A percentile compares a stretch with the other conserved stretches of the same genome.
phyloP scores from a whole-genome alignment of 2,113 vertebrate species.

The Fregata magnificens region DNA sequence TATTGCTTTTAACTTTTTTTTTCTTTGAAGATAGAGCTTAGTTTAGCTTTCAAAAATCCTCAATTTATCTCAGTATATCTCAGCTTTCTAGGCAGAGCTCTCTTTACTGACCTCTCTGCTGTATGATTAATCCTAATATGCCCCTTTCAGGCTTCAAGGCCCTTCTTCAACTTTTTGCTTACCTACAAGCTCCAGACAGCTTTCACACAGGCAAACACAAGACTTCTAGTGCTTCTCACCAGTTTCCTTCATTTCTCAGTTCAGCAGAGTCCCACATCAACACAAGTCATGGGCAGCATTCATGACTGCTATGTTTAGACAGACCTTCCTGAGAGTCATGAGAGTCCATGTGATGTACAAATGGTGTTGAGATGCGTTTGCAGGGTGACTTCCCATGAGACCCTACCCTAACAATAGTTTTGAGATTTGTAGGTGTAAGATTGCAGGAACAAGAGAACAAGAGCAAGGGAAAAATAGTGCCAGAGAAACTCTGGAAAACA shows the following conservation, averaged over 20 bases:
- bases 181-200: neutral
- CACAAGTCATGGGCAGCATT: accelerated
- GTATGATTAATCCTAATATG: neutral
- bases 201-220: neutral
- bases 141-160: neutral
- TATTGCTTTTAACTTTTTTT: neutral
- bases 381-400: neutral
- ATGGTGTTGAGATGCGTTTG: neutral
- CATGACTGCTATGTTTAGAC: neutral
- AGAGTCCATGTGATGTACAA: neutral
- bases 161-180: neutral
- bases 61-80: neutral
- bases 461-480: neutral
- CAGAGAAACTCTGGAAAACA: neutral
- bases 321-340: accelerated
- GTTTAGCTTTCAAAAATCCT: neutral
- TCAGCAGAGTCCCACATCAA: neutral
- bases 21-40: neutral
- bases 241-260: neutral
- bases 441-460: neutral
- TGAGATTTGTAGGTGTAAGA: neutral
- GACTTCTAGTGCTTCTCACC: neutral
- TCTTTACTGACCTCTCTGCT: neutral
- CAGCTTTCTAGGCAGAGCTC: neutral
- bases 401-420: neutral